Evolutionary conservation across 2,797 vertebrate genomes (phyloP), one percentile per base, ranked within the genome.

Genomic region (Sebastes trivittatus): DNA sequence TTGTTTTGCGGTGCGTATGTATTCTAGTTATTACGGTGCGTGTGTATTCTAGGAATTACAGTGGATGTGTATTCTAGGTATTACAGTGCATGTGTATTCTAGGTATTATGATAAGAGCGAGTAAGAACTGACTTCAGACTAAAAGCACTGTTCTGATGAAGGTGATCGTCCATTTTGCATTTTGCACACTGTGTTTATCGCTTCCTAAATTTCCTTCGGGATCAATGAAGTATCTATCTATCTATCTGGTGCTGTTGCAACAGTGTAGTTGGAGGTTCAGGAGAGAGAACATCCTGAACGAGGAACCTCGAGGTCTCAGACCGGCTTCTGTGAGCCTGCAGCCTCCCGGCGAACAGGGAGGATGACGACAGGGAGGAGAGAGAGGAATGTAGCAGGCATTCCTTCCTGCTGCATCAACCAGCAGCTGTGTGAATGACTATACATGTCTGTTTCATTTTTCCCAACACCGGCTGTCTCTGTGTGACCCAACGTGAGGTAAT

Each of bases 401-500:
- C 83, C 70, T 88, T 80, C 61, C 80, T 78, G 61, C 77, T 88
- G 78, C 77, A 78, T 88, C 82, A 85, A n/a, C 69, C 76, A 64
- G 74, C 85, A 90, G 83, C 86, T 89, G 90, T 66, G 68, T 16
- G 52, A 67, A 56, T 79, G 80, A 87, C 83, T 81, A 1, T 1
- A 63, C 76, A 61, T 1, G 55, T 46, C 59, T 76, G 64, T 49
- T 54, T 63, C 5, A 2, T 63, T 78, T 86, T 86, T 86, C 81
- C 82, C 80, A 83, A 25, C 61, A 54, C 20, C 34, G n/a, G 1
- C 52, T 54, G 6, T 10, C 25, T 32, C 16, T 22, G 6, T 36
- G 18, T 54, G 54, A 27, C 22, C 9, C 34, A 64, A 62, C 3
- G 3, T 11, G 60, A 34, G 30, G 32, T 23, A 13, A 36, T 63